These are phyloP conservation scores for Mesorhabditis belari DNA, from an alignment of 2,888 invertebrate genomes.

Conservation along the genomic window DNA sequence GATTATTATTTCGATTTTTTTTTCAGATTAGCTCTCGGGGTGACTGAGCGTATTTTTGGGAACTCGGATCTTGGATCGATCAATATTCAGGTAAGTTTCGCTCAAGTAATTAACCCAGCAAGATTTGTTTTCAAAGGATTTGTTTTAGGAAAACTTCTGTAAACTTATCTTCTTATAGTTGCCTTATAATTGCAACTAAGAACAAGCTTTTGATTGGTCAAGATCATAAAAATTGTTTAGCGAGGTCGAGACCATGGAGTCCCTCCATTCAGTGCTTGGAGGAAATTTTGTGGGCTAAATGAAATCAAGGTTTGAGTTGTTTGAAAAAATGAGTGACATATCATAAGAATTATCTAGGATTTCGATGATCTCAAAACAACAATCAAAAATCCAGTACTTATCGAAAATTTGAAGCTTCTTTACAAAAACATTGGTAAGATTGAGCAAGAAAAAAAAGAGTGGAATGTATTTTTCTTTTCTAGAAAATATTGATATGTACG, in stretches of 20 bases:
- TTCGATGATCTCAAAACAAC: constrained; percentile 72
- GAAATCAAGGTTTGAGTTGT: too few species aligned
- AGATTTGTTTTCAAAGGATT: too few species aligned
- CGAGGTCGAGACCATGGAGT: constrained; percentile 76
- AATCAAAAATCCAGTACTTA: constrained; percentile 68
- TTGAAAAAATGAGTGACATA: too few species aligned
- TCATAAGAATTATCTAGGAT: too few species aligned
- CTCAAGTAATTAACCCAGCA: too few species aligned
- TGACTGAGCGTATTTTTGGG: constrained; percentile 79
- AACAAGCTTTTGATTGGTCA: too few species aligned
- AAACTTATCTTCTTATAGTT: too few species aligned
- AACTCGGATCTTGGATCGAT: constrained; percentile 79
- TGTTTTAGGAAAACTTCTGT: neutral
- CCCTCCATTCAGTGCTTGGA: constrained; percentile 74
- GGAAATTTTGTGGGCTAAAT: constrained; percentile 70
- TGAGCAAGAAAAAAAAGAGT: neutral
- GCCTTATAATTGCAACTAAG: too few species aligned
- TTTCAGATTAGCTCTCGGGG: constrained; percentile 75
- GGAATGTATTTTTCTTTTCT: neutral
- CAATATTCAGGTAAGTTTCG: constrained; percentile 88
- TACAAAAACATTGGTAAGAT: constrained; percentile 60
- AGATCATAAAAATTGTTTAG: neutral
- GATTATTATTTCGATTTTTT: constrained; percentile 11
- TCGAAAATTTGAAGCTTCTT: constrained; percentile 71
- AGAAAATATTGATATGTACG: constrained; percentile 57